phyloP scores from a whole-genome alignment of 64 coral and sea anemone genomes.

The Pocillopora damicornis region DNA sequence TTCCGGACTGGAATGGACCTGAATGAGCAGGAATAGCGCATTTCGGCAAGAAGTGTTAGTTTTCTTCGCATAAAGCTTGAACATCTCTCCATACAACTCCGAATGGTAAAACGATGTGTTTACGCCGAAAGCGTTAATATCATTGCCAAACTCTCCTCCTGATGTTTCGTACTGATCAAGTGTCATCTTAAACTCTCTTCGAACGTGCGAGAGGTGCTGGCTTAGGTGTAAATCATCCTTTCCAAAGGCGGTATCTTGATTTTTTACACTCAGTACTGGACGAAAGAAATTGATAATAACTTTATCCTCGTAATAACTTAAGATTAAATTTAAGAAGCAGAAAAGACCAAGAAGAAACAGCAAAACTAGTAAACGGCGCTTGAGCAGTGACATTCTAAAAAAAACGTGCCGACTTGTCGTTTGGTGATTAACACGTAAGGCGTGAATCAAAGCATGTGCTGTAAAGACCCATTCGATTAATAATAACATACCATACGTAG shows the following conservation, averaged over 20 bases:
- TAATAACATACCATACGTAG: too few relatives aligned
- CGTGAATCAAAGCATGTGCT: neutral
- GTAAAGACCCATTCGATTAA: too few relatives aligned
- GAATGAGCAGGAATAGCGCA: neutral
- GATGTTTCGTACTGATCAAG: neutral
- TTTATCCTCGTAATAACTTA: neutral
- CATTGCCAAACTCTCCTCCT: neutral
- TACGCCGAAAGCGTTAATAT: neutral
- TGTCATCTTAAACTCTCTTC: neutral
- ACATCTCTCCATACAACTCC: neutral
- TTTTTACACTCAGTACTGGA: neutral
- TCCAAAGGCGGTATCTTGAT: neutral
- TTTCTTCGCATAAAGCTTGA: neutral
- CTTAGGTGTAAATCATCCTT: too few relatives aligned
- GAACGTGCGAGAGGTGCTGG: neutral
- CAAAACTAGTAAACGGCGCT: neutral
- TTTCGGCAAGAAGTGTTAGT: neutral
- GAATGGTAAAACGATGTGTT: neutral
- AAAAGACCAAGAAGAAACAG: neutral
- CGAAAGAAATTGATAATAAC: neutral
- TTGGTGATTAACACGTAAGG: neutral
- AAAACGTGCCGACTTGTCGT: too few relatives aligned
- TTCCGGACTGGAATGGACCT: slow-evolving; percentile 8
- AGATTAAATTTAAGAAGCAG: neutral
- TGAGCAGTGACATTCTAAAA: neutral